phyloP scores from a whole-genome alignment of 30 jellyfish, hydroid and myxozoan genomes.

The Catostylus mosaicus region DNA sequence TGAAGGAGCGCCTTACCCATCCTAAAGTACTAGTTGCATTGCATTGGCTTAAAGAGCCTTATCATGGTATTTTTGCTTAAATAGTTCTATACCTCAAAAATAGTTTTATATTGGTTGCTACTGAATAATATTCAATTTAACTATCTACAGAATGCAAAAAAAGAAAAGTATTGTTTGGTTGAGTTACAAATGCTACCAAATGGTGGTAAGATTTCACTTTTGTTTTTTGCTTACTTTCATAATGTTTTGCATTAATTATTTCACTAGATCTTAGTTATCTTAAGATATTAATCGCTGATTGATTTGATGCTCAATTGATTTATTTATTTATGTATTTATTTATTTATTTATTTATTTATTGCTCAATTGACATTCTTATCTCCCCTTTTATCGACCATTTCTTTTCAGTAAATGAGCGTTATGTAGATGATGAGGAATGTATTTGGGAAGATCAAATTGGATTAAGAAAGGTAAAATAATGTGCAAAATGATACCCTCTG shows the following conservation, averaged over 20 bases:
- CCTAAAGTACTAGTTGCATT: too few relatives aligned
- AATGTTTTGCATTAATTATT: too few relatives aligned
- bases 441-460: conserved; percentile 72
- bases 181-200: conserved; percentile 45
- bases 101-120: too few relatives aligned
- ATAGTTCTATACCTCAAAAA: too few relatives aligned
- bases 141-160: conserved; percentile 39
- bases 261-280: too few relatives aligned
- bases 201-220: conserved; percentile 10
- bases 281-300: too few relatives aligned
- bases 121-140: not conserved
- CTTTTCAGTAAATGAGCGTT: conserved; percentile 59
- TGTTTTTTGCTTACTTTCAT: not conserved
- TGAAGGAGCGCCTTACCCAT: too few relatives aligned
- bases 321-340: too few relatives aligned
- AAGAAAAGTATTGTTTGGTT: conserved; percentile 47
- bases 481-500: not conserved
- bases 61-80: too few relatives aligned
- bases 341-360: too few relatives aligned
- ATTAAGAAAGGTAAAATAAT: conserved; percentile 60
- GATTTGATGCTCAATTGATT: too few relatives aligned
- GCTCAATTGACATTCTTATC: not conserved
- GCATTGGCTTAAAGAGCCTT: too few relatives aligned
- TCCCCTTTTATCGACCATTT: not conserved
- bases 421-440: conserved; percentile 71